phyloP scores from a whole-genome alignment of 2,113 vertebrate species.

The Talpa occidentalis region DNA sequence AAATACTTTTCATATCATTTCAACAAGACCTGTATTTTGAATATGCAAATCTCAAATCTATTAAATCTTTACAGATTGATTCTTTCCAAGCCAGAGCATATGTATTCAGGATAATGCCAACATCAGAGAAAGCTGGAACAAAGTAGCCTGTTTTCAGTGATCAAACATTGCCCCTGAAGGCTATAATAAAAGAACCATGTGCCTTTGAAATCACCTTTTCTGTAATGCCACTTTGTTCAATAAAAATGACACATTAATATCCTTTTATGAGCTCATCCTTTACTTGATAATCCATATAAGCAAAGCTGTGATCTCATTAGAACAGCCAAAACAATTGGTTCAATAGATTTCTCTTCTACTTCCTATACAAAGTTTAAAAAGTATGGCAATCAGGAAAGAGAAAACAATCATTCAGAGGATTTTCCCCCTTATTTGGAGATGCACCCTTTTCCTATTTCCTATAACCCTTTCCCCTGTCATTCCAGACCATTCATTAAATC shows the following conservation, averaged over 20 bases:
- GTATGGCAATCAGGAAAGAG: neutral
- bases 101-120: constrained; percentile 72
- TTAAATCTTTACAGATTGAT: constrained; percentile 77
- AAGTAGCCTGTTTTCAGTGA: constrained; percentile 83
- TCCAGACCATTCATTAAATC: neutral
- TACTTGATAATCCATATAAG: constrained; percentile 79
- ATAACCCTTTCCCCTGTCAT: no score
- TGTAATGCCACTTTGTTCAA: constrained; percentile 81
- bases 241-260: constrained; percentile 81
- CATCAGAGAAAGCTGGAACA: constrained; percentile 80
- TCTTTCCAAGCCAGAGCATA: constrained; percentile 80
- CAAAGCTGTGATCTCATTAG: constrained; percentile 76
- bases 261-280: constrained; percentile 80
- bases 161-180: constrained; percentile 84
- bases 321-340: constrained; percentile 71
- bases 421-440: neutral
- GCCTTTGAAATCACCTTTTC: constrained; percentile 85
- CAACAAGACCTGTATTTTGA: constrained; percentile 68
- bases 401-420: neutral
- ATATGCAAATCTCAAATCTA: constrained; percentile 75
- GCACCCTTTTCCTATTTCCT: neutral
- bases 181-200: constrained; percentile 83
- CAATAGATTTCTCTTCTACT: constrained; percentile 68
- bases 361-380: constrained; percentile 73
- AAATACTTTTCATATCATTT: constrained; percentile 62